Base-by-base conservation (phyloP, 2,113 vertebrate genomes). In the Tachysurus fulvidraco region DNA sequence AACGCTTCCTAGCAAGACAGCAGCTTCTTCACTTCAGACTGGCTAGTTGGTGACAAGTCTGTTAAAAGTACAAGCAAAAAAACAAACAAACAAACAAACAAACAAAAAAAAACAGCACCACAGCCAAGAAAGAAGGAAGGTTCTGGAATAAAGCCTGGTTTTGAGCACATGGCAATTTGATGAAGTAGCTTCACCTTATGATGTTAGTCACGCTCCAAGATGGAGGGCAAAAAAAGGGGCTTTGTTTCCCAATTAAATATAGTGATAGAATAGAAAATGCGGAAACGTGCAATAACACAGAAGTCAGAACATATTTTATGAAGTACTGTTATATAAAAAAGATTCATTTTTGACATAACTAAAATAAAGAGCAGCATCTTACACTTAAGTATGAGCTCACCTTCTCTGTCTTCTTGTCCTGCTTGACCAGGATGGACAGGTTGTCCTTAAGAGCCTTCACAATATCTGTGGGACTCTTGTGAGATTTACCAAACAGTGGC, bases 341-440 rank as follows among this genome's bases (percentile, higher is more conserved):
- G 25, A 14, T 28, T n/a, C 11, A 19, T 4, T 67, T 50, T 3
- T 54, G 28, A 10, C 5, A 54, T 54, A 13, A 69, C 44, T 28
- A 50, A 88, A 71, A 83, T 23, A 17, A 55, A 46, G 74, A 44
- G 2, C 12, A 67, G 3, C 13, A 50, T 46, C 5, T 13, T 28
- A 50, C 6, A 0, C 41, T 46, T 4, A 54, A 41, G 41, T 57
- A 41, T 12, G 0, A 21, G 3, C 88, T 93, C 94, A 99, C 98
- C 97, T 99, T 99, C 76, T 99, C 98, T 78, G 97, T 96, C 94
- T 98, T 99, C 94, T 97, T 99, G 60, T 99, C 97, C 92, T 99
- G 98, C 88, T 98, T 99, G 91, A 98, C 96, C 92, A 99, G 95
- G 92, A 98, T 94, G 79, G 95, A 94, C 96, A 99, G 91, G 93